Conservation (phyloP, 2,113 vertebrate species). For the Cairina moschata region DNA sequence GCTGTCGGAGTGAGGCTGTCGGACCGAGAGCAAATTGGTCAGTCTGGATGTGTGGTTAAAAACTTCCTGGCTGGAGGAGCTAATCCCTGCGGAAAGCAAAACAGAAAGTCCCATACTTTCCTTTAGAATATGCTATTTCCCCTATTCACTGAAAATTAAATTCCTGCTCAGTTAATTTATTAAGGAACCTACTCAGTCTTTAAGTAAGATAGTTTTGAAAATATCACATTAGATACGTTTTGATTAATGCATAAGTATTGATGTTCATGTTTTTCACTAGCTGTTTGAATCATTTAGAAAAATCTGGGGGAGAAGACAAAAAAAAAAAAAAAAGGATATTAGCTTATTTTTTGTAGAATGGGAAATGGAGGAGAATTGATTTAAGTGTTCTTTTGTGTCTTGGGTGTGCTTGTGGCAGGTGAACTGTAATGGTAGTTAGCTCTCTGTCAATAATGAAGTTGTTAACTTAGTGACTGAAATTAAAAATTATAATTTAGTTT, state of each 20-base stretch:
- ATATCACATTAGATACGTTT: background rate
- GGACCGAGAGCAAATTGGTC: background rate
- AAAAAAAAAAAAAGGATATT: background rate
- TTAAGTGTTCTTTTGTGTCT: conserved; percentile 25
- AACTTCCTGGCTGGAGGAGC: conserved; percentile 42
- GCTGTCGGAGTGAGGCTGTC: background rate
- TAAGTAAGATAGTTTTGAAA: conserved; percentile 18
- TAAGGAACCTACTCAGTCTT: background rate
- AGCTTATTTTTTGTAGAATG: background rate
- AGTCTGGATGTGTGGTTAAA: background rate
- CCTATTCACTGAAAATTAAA: background rate
- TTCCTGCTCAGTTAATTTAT: background rate
- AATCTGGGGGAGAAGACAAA: background rate
- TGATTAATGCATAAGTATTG: background rate
- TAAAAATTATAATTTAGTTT: background rate
- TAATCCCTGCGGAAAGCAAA: conserved; percentile 3
- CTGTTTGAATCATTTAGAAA: conserved; percentile 12
- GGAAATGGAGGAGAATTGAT: conserved; percentile 5
- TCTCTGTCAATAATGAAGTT: background rate
- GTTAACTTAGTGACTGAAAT: background rate
- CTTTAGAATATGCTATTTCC: background rate
- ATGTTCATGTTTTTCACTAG: background rate
- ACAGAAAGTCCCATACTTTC: conserved; percentile 24
- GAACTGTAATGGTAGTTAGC: background rate
- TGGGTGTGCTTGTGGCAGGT: background rate